phyloP scores from a whole-genome alignment of 2,113 vertebrate species.

The Calidris pugnax region DNA sequence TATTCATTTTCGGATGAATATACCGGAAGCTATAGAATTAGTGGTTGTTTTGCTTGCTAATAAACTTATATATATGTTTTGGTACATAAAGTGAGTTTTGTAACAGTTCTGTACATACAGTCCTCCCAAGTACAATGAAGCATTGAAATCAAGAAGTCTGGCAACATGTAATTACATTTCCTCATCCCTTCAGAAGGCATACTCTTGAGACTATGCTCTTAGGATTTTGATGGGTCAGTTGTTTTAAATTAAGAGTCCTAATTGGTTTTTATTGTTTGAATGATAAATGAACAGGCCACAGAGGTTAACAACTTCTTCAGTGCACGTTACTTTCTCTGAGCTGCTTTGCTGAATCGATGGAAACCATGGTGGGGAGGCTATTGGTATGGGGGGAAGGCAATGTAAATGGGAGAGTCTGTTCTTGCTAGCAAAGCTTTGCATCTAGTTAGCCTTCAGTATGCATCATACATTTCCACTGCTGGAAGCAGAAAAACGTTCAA shows the following conservation, averaged over 20 bases:
- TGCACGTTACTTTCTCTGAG: background rate
- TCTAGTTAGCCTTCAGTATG: background rate
- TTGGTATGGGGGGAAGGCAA: background rate
- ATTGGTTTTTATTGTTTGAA: slow-evolving; percentile 30
- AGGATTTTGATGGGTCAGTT: slow-evolving; percentile 42
- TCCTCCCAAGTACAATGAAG: background rate
- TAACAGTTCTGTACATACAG: background rate
- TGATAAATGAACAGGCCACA: slow-evolving; percentile 3
- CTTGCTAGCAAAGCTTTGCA: background rate
- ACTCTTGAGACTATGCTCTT: background rate
- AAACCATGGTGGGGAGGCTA: background rate
- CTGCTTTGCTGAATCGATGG: background rate
- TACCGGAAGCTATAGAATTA: background rate
- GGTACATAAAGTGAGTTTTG: background rate
- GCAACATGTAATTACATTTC: slow-evolving; percentile 5
- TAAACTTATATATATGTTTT: background rate
- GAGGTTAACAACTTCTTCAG: slow-evolving; percentile 35
- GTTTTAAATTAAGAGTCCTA: slow-evolving; percentile 31
- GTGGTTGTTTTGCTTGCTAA: background rate
- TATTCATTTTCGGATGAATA: background rate
- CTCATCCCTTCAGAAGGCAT: background rate
- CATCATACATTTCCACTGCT: background rate
- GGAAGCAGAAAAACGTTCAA: background rate
- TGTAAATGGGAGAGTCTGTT: background rate
- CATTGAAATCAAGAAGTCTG: background rate